Conservation (phyloP, 2,113 vertebrate species). For the Stercorarius parasiticus region DNA sequence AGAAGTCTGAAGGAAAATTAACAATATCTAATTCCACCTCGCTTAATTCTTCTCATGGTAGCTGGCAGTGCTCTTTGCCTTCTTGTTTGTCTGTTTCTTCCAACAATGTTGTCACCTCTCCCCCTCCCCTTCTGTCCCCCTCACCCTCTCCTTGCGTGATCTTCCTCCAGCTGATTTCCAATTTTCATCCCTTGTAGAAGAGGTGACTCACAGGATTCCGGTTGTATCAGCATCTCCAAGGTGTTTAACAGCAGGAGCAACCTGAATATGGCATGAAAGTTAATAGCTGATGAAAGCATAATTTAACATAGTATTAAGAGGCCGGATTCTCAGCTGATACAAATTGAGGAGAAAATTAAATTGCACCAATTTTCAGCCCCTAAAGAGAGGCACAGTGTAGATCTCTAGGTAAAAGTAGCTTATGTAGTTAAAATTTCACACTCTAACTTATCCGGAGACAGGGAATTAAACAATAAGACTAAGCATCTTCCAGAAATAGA, state of each 20-base stretch:
- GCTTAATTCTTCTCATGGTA: not conserved
- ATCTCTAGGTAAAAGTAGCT: not conserved
- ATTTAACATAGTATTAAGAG: not conserved
- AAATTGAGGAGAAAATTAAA: not conserved
- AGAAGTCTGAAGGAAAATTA: not conserved
- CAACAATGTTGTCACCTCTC: not conserved
- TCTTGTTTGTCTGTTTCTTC: not conserved
- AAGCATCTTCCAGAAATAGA: constrained; percentile 58
- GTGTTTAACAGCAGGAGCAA: constrained; percentile 8
- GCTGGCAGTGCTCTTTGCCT: not conserved
- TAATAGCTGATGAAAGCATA: constrained; percentile 14
- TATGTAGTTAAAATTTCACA: constrained; percentile 14
- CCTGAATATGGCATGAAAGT: not conserved
- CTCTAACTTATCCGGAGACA: not conserved
- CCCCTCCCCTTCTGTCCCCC: not conserved
- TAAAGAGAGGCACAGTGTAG: not conserved
- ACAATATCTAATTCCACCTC: not conserved
- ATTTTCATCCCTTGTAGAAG: not conserved
- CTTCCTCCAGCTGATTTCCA: not conserved
- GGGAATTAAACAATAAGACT: constrained; percentile 25
- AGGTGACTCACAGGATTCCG: not conserved
- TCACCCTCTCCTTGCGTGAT: not conserved
- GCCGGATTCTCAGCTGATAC: not conserved
- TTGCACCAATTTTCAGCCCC: not conserved
- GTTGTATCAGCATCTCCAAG: not conserved